Percentiles rank a stretch among this genome's conserved stretches.
Conservation (phyloP, 2,888 invertebrate genomes). For the Hirtodrosophila histrioides region DNA sequence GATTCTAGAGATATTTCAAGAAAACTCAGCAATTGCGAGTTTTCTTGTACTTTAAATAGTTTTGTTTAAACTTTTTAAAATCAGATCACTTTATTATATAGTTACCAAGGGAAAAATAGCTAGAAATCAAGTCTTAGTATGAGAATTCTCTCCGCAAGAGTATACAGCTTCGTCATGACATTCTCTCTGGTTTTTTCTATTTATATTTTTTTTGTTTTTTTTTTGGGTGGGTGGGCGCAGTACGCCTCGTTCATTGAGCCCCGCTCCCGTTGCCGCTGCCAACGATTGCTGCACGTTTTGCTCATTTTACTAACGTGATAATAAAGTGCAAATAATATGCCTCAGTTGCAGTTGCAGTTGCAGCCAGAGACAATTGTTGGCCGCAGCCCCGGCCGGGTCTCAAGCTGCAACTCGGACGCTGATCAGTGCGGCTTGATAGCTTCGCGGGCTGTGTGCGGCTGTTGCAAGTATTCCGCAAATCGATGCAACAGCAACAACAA, state of each 20-base stretch:
- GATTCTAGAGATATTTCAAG: too few relatives aligned
- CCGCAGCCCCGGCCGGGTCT: not conserved
- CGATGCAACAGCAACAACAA: slow-evolving; percentile 52
- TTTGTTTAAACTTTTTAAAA: too few relatives aligned
- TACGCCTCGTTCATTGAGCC: slow-evolving; percentile 12
- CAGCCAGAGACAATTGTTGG: slow-evolving; percentile 63
- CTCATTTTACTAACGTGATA: slow-evolving; percentile 84
- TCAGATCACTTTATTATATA: too few relatives aligned
- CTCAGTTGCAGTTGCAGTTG: slow-evolving; percentile 63
- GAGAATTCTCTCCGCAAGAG: too few relatives aligned
- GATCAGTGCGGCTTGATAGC: slow-evolving; percentile 60
- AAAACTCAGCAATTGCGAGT: too few relatives aligned
- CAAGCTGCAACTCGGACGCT: slow-evolving; percentile 32
- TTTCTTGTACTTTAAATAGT: too few relatives aligned
- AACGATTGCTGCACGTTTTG: slow-evolving; percentile 76
- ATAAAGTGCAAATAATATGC: slow-evolving; percentile 85
- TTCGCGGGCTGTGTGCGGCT: slow-evolving; percentile 34
- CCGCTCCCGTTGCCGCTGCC: slow-evolving; percentile 6
- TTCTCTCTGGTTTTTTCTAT: not conserved
- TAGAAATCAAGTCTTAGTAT: too few relatives aligned
- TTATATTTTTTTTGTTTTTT: slow-evolving; percentile 1
- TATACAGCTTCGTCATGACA: too few relatives aligned
- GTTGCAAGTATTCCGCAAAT: slow-evolving; percentile 70
- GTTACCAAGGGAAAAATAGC: too few relatives aligned
- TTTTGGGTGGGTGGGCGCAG: slow-evolving; percentile 54